Conservation (phyloP, 2,888 invertebrate genomes). For the Tipula helvola region DNA sequence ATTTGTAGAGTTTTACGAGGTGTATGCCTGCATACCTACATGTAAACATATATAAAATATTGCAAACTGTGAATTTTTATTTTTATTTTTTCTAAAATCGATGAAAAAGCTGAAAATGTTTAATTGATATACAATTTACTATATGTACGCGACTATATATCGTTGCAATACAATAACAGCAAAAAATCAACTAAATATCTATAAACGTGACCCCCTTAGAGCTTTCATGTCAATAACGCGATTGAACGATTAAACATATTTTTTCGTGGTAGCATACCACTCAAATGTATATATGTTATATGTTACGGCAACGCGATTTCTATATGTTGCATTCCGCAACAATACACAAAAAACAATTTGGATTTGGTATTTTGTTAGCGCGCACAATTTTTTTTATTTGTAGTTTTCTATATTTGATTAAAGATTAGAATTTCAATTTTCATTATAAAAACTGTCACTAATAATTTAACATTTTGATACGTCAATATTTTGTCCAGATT, state of each 20-base stretch:
- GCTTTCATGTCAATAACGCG: neutral
- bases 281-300: neutral
- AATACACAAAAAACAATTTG: neutral
- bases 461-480: neutral
- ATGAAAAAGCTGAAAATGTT: neutral
- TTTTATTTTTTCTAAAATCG: neutral
- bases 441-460: neutral
- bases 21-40: neutral
- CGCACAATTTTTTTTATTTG: neutral
- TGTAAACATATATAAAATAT: no score
- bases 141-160: neutral
- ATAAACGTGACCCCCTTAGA: neutral
- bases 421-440: neutral
- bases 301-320: neutral
- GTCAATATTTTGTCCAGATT: neutral
- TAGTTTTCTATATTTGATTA: neutral
- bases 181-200: neutral
- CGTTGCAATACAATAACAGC: neutral
- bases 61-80: neutral
- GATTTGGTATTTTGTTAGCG: neutral
- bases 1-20: neutral
- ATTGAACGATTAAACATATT: neutral
- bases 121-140: neutral
- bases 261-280: neutral
- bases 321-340: neutral